These are phyloP conservation scores for Coleophora deauratella DNA, from an alignment of 2,888 invertebrate genomes.

Conservation along the genomic window DNA sequence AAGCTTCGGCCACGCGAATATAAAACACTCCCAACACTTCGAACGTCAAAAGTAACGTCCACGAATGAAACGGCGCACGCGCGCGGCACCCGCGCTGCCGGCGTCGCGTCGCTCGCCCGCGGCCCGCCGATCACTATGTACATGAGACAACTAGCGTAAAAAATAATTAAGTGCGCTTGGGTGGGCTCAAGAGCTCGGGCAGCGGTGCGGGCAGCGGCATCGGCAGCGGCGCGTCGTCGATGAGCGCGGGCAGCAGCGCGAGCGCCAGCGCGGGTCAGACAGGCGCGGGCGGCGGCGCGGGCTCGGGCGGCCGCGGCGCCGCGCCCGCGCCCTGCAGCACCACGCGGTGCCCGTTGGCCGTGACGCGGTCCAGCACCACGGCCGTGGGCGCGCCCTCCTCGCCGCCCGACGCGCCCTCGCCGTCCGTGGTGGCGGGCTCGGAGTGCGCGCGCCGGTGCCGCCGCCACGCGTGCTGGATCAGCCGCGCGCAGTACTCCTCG, in stretches of 20 bases:
- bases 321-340: conserved; percentile 92
- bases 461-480: conserved; percentile 96
- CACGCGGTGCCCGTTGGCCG: conserved; percentile 91
- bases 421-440: conserved; percentile 60
- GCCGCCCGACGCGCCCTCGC: conserved; percentile 61
- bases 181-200: conserved; percentile 69
- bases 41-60: conserved; percentile 52
- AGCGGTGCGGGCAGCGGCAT: conserved; percentile 67
- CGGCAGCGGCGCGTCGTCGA: conserved; percentile 67
- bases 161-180: conserved; percentile 63
- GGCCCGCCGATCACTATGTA: conserved; percentile 32
- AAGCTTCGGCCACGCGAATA: conserved; percentile 68
- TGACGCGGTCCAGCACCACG: conserved; percentile 87
- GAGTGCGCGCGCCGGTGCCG: conserved; percentile 83
- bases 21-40: conserved; percentile 58
- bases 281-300: conserved; percentile 81
- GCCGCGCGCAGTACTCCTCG: conserved; percentile 96
- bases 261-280: conserved; percentile 71
- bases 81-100: conserved; percentile 28
- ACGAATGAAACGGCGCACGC: conserved; percentile 37
- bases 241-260: conserved; percentile 69
- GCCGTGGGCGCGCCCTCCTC: conserved; percentile 83
- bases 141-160: conserved; percentile 56
- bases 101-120: conserved; percentile 43
- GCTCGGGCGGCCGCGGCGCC: conserved; percentile 92